Evolutionary conservation across 2,888 invertebrate species (phyloP).

Genomic region (Cactoblastis cactorum): DNA sequence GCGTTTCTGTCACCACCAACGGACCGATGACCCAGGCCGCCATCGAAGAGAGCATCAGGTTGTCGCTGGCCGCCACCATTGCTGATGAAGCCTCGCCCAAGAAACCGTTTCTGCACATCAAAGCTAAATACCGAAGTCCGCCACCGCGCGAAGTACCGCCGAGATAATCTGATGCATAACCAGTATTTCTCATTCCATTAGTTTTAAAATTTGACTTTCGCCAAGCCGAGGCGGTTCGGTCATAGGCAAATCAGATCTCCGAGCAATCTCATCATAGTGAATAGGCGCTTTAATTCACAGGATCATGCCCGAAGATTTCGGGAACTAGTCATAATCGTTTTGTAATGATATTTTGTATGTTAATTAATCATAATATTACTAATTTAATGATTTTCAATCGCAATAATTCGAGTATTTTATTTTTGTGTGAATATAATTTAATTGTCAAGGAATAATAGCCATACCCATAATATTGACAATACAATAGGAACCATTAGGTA

Average conservation of each 20-base stretch:
- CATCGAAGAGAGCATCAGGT: slow-evolving; percentile 69
- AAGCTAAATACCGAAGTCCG: slow-evolving; percentile 85
- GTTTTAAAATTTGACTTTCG: slow-evolving; percentile 43
- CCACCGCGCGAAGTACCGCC: slow-evolving; percentile 81
- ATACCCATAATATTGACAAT: slow-evolving; percentile 10
- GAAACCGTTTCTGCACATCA: slow-evolving; percentile 83
- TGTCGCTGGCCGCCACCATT: slow-evolving; percentile 61
- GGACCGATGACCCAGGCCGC: slow-evolving; percentile 68
- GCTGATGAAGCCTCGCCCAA: slow-evolving; percentile 58
- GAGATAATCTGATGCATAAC: slow-evolving; percentile 52
- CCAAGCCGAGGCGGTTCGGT: slow-evolving; percentile 18
- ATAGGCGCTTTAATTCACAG: slow-evolving; percentile 39
- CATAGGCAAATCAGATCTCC: slow-evolving; percentile 45
- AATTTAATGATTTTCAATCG: slow-evolving; percentile 34
- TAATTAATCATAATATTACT: slow-evolving; percentile 24
- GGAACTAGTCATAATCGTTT: slow-evolving; percentile 58
- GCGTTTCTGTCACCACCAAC: slow-evolving; percentile 39
- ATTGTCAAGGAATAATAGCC: slow-evolving; percentile 14
- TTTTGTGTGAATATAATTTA: slow-evolving; percentile 30
- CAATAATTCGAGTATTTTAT: slow-evolving; percentile 37
- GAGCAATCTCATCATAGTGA: slow-evolving; percentile 56
- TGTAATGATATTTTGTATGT: slow-evolving; percentile 27
- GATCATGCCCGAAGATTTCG: slow-evolving; percentile 44
- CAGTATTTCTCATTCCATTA: slow-evolving; percentile 51
- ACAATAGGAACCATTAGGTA: slow-evolving; percentile 9